Conservation (phyloP, 2,888 invertebrate genomes). For the Patella ulyssiponensis region DNA sequence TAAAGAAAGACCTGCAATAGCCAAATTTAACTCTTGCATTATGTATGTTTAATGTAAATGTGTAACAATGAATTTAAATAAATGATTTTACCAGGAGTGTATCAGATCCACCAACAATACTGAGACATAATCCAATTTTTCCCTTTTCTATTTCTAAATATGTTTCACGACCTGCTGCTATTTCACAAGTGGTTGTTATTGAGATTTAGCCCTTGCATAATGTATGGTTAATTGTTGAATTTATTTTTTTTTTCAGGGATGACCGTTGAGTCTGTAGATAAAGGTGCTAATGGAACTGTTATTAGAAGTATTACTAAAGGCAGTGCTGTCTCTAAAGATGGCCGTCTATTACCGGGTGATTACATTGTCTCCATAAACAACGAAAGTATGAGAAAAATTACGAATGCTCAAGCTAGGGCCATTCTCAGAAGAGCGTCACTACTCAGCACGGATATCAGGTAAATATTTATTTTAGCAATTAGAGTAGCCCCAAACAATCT, state of each 20-base stretch:
- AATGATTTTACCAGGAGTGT: constrained; percentile 77
- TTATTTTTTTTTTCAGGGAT: constrained; percentile 73
- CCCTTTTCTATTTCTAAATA: constrained; percentile 91
- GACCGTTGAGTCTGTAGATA: constrained; percentile 76
- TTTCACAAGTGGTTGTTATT: constrained; percentile 76
- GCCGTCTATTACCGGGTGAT: constrained; percentile 76
- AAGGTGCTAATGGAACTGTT: constrained; percentile 76
- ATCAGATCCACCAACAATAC: constrained; percentile 93
- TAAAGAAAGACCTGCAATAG: too few relatives aligned
- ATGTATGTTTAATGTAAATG: too few relatives aligned
- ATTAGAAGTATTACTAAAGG: constrained; percentile 74
- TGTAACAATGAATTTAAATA: too few relatives aligned
- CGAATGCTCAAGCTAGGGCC: constrained; percentile 77
- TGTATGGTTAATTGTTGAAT: too few relatives aligned
- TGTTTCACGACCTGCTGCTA: constrained; percentile 86
- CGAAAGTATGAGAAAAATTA: constrained; percentile 76
- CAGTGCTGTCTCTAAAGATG: constrained; percentile 77
- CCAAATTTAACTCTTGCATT: too few relatives aligned
- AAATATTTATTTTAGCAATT: constrained; percentile 22
- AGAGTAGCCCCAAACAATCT: background rate
- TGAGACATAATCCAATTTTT: constrained; percentile 88
- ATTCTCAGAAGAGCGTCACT: constrained; percentile 77
- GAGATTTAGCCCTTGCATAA: too few relatives aligned
- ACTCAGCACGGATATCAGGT: constrained; percentile 77
- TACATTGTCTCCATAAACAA: constrained; percentile 77